phyloP scores from a whole-genome alignment of 2,888 invertebrate genomes.

The Taenaris catops region DNA sequence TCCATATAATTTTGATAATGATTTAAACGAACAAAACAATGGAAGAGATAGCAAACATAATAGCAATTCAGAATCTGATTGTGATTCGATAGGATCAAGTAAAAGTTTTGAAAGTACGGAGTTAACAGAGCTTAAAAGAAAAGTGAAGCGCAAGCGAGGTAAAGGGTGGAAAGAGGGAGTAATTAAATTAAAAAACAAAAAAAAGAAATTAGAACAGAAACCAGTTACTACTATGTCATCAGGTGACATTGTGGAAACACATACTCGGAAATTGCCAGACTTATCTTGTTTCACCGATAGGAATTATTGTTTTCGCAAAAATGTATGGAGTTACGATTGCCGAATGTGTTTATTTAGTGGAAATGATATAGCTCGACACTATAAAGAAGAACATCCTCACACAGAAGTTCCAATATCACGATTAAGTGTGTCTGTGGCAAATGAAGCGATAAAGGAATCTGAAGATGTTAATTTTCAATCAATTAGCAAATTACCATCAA shows the following conservation, averaged over 20 bases:
- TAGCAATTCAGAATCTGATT: conserved; percentile 49
- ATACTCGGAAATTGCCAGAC: conserved; percentile 33
- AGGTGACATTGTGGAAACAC: conserved; percentile 2
- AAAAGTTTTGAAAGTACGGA: conserved; percentile 50
- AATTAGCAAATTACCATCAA: conserved; percentile 47
- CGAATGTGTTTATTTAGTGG: conserved; percentile 81
- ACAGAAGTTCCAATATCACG: conserved; percentile 83
- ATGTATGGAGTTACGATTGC: conserved; percentile 68
- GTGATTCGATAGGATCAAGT: conserved; percentile 47
- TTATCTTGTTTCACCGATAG: conserved; percentile 56
- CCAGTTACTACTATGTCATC: conserved; percentile 7
- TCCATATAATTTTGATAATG: conserved; percentile 58
- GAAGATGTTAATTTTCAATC: conserved; percentile 53
- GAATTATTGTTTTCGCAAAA: conserved; percentile 59
- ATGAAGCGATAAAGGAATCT: conserved; percentile 76
- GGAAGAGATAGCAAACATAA: conserved; percentile 35
- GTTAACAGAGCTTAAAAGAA: conserved; percentile 46
- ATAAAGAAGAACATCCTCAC: conserved; percentile 81
- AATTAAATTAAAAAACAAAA: conserved; percentile 53
- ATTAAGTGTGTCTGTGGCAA: conserved; percentile 70
- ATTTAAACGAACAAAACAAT: conserved; percentile 39
- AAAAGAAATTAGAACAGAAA: conserved; percentile 40
- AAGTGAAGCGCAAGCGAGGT: conserved; percentile 47
- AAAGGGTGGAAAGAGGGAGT: conserved; percentile 55
- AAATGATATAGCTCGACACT: conserved; percentile 83